phyloP scores from a whole-genome alignment of 2,113 vertebrate species.

The Eudorcas thomsonii region DNA sequence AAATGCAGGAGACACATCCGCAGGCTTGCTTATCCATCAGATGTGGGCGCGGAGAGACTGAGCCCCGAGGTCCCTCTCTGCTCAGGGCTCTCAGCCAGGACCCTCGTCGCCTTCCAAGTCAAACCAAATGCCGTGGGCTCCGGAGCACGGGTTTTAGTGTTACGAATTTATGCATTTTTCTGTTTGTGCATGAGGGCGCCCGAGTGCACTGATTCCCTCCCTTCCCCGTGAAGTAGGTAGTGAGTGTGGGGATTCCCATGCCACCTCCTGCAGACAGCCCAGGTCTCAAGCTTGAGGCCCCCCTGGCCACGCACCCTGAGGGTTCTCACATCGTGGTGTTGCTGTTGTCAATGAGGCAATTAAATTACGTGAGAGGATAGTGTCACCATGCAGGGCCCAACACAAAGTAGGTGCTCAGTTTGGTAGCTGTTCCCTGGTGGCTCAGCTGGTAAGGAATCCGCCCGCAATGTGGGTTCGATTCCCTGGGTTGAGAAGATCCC shows the following conservation, averaged over 20 bases:
- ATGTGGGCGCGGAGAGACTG: fast-evolving
- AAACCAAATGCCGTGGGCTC: neutral
- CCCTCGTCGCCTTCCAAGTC: fast-evolving
- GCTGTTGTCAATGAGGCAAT: neutral
- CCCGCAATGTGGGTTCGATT: neutral
- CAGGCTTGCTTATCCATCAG: neutral
- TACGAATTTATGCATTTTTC: neutral
- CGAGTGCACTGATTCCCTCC: neutral
- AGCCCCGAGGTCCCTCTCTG: neutral
- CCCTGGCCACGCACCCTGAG: fast-evolving
- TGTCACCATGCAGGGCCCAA: fast-evolving
- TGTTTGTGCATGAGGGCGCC: neutral
- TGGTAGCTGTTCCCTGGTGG: neutral
- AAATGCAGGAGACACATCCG: fast-evolving
- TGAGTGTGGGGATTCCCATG: fast-evolving
- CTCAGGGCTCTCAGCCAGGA: neutral
- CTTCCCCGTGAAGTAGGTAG: neutral
- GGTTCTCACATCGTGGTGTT: fast-evolving
- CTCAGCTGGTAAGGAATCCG: neutral
- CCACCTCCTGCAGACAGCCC: neutral
- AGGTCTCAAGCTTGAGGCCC: neutral
- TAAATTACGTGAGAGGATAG: neutral
- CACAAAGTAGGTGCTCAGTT: neutral
- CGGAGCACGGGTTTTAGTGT: neutral
- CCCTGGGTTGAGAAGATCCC: neutral